phyloP scores from a whole-genome alignment of 2,113 vertebrate genomes.

The Rhynchomys soricoides region DNA sequence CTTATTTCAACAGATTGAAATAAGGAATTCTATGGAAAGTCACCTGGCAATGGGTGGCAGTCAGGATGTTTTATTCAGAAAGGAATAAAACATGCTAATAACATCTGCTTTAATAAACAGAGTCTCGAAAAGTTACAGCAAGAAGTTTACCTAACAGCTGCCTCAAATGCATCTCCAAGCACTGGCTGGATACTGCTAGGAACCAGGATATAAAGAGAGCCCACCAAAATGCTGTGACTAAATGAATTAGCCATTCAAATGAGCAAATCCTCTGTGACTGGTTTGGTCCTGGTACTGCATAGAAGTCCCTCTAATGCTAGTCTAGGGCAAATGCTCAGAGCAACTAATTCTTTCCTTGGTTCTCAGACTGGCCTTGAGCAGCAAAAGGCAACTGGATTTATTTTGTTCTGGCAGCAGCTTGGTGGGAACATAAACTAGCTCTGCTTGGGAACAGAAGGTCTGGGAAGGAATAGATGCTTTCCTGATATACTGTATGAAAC shows the following conservation, averaged over 20 bases:
- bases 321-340: conserved; percentile 53
- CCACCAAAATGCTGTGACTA: conserved; percentile 43
- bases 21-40: neutral
- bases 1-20: neutral
- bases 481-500: conserved; percentile 54
- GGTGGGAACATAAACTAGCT: conserved; percentile 74
- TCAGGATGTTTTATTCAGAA: conserved; percentile 43
- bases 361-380: conserved; percentile 66
- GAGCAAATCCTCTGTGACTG: neutral
- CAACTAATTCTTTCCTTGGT: conserved; percentile 58
- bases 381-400: conserved; percentile 71
- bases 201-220: conserved; percentile 57
- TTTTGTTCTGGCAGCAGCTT: conserved; percentile 65
- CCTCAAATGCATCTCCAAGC: conserved; percentile 49
- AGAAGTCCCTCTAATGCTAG: conserved; percentile 25
- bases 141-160: conserved; percentile 23
- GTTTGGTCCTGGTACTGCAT: neutral
- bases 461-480: conserved; percentile 56
- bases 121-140: conserved; percentile 50
- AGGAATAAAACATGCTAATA: conserved; percentile 43
- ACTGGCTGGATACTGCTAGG: conserved; percentile 29
- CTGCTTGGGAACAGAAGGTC: conserved; percentile 59
- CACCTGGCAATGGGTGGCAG: neutral
- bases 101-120: conserved; percentile 50
- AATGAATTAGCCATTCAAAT: conserved; percentile 5